A percentile compares a stretch with the other conserved stretches of the same genome.
Conservation (phyloP, 2,888 invertebrate genomes). For the Sicus ferrugineus region DNA sequence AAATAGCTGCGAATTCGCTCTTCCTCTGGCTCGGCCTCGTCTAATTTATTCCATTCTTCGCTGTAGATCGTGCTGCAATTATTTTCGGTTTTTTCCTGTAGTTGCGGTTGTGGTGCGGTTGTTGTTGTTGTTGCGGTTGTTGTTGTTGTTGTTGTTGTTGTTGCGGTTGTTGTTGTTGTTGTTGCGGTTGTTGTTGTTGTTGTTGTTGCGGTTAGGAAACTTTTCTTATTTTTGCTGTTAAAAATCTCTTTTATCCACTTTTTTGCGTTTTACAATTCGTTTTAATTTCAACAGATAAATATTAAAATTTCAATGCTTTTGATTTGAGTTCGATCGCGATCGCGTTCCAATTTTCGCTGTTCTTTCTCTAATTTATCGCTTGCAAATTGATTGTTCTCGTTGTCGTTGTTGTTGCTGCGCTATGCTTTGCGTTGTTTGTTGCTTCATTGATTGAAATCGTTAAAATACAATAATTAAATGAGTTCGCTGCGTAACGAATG, state of each 20-base stretch:
- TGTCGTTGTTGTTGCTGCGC: not conserved
- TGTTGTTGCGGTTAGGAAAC: not conserved
- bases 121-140: conserved; percentile 12
- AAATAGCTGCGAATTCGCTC: not conserved
- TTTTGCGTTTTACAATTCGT: not conserved
- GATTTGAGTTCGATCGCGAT: not conserved
- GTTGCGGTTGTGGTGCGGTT: conserved; percentile 13
- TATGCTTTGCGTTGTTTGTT: not conserved
- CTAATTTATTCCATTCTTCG: conserved; percentile 3
- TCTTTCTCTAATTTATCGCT: not conserved
- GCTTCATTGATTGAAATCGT: too few relatives aligned
- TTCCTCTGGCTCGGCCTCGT: not conserved
- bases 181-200: not conserved
- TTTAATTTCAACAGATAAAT: conserved; percentile 5
- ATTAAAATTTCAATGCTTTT: conserved; percentile 19
- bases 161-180: not conserved
- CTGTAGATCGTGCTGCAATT: not conserved
- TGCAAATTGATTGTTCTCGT: not conserved
- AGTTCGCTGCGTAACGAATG: not conserved
- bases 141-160: not conserved
- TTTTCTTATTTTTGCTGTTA: not conserved
- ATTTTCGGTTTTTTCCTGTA: conserved; percentile 1
- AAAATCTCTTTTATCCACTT: not conserved
- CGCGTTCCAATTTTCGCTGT: not conserved
- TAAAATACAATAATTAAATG: too few relatives aligned